Evolutionary conservation across 2,797 vertebrate genomes (phyloP), one percentile per base, ranked within the genome.

Genomic region (Anolis apletophallus): DNA sequence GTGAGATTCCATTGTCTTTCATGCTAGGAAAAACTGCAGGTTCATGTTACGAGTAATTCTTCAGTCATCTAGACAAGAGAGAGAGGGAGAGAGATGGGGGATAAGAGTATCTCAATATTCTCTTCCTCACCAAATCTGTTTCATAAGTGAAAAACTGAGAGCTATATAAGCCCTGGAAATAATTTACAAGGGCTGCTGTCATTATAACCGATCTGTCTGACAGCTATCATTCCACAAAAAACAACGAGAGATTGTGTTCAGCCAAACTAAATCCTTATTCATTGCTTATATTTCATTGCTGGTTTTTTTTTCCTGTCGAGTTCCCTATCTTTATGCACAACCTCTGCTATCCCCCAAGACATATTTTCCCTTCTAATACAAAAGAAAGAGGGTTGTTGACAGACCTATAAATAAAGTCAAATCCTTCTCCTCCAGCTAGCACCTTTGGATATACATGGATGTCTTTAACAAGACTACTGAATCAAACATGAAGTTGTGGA

Each of bases 371-470:
- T 26, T 23, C 34, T 57, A n/a, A 78, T 55, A 79, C 52, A 79
- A 77, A 23, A 55, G 52, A 68, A 78, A 40, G 29, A 79, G 52
- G 17, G 46, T 85, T 55, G 29, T 78, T 78, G 75, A 69, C 75
- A 78, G n/a, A n/a, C 14, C 75, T 78, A 69, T 85, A 85, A 85
- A 85, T 71, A 78, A 78, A 85, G 52, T 69, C 84, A 85, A 85
- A 36, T 69, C 16, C 23, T 57, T 55, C 16, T 32, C 75, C 78
- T 69, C 64, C 75, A 69, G 26, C 69, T 69, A 57, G 76, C 34
- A n/a, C 34, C 17, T 29, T 40, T 71, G 67, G 83, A 87, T 79
- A 83, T 85, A 4, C 34, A 83, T 73, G 72, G 57, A 81, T 86
- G 83, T 68, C 76, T 90, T 55, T 73, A 80, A 82, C 59, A 68